Percentiles rank a stretch among this genome's conserved stretches.
Evolutionary conservation across 2,113 vertebrate species (phyloP).

Genomic region (Gallinago paraguaiae): DNA sequence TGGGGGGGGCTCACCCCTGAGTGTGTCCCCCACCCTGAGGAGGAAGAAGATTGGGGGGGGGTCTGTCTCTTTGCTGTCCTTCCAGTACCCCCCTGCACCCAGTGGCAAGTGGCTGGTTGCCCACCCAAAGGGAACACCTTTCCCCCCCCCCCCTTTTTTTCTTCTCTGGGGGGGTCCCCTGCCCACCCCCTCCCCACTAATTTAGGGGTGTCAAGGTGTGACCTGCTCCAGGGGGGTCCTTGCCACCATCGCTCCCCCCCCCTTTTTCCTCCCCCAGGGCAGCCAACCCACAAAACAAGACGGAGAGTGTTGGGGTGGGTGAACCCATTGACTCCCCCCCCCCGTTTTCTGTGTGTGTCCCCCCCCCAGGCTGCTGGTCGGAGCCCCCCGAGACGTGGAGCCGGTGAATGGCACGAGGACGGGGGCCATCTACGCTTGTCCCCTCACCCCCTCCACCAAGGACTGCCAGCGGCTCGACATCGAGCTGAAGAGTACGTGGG

Average conservation of each 20-base stretch:
- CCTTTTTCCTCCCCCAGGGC: too few species aligned
- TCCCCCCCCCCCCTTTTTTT: not conserved
- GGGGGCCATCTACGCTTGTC: conserved; percentile 89
- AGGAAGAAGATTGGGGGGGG: too few species aligned
- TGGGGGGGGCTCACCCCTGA: not conserved
- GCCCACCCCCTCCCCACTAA: rapidly evolving
- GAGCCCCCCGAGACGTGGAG: conserved; percentile 85
- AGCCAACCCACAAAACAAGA: not conserved
- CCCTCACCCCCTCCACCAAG: conserved; percentile 65
- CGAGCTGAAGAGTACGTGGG: conserved; percentile 79
- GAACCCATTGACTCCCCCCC: too few species aligned
- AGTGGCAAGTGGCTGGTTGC: not conserved
- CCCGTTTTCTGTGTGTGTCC: not conserved
- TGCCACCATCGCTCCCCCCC: not conserved
- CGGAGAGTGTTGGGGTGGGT: rapidly evolving
- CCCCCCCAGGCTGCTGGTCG: conserved; percentile 82
- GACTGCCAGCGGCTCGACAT: conserved; percentile 89
- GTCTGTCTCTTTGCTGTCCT: not conserved
- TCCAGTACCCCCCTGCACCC: not conserved
- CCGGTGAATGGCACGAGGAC: conserved; percentile 78
- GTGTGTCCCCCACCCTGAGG: rapidly evolving
- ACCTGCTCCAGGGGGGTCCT: rapidly evolving
- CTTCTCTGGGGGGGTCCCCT: not conserved
- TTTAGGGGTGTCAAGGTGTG: not conserved
- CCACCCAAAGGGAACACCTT: not conserved